Conservation (phyloP, 2,888 invertebrate species). For the Sarcophaga subvicina region DNA sequence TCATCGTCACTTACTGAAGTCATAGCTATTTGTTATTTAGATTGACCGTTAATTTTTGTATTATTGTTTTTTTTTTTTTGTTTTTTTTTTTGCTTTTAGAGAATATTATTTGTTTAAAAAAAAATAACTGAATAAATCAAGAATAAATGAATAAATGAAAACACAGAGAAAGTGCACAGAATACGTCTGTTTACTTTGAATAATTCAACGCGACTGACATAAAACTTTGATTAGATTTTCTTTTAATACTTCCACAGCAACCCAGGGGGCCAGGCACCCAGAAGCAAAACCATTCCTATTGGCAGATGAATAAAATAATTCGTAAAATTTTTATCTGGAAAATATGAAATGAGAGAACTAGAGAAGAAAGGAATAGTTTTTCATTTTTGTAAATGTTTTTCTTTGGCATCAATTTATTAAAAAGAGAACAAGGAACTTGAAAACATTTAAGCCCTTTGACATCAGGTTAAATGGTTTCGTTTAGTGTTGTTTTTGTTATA, state of each 20-base stretch:
- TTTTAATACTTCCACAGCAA: constrained; percentile 14
- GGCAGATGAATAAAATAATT: neutral
- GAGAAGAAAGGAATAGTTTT: neutral
- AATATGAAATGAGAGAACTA: too few relatives aligned
- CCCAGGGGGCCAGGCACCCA: neutral
- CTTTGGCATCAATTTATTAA: constrained; percentile 36
- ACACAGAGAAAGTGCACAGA: too few relatives aligned
- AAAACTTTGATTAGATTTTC: constrained; percentile 44
- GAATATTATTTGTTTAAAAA: too few relatives aligned
- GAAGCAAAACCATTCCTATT: neutral
- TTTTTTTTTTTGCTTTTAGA: too few relatives aligned
- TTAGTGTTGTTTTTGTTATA: neutral
- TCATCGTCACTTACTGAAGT: too few relatives aligned
- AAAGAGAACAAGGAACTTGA: neutral
- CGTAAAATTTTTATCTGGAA: neutral
- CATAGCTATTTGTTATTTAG: too few relatives aligned
- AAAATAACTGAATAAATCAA: too few relatives aligned
- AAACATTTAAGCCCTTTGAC: constrained; percentile 13
- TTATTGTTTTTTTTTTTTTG: too few relatives aligned
- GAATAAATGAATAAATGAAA: too few relatives aligned
- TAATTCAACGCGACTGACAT: neutral
- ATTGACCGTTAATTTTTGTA: too few relatives aligned
- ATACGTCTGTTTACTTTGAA: too few relatives aligned
- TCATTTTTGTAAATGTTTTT: neutral
- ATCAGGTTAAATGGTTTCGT: constrained; percentile 24